Evolutionary conservation across 2,797 vertebrate species (phyloP).

Genomic region (Limnodromus scolopaceus): DNA sequence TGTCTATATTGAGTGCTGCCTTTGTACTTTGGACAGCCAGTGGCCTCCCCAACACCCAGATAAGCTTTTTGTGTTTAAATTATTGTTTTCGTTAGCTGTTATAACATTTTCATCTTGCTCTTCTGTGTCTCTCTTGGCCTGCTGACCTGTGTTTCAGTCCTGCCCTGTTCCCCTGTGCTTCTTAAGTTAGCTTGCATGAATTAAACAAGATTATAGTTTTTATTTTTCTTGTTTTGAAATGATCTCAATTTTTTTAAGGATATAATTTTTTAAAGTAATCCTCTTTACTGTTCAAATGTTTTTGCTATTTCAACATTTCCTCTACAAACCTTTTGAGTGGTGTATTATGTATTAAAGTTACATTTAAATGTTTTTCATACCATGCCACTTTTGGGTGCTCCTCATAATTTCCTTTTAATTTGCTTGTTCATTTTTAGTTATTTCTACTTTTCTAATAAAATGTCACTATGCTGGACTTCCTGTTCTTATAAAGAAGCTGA

Average conservation of each 20-base stretch:
- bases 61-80: not conserved
- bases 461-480: not conserved
- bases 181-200: not conserved
- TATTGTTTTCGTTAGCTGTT: not conserved
- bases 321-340: not conserved
- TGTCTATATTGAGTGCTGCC: not conserved
- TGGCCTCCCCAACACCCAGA: not conserved
- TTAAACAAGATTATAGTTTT: not conserved
- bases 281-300: not conserved
- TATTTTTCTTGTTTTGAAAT: not conserved
- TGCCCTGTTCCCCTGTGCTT: not conserved
- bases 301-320: not conserved
- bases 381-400: not conserved
- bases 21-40: not conserved
- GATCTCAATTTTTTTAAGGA: not conserved
- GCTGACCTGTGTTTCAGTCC: not conserved
- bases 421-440: not conserved
- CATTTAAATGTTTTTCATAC: not conserved
- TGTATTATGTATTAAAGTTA: not conserved
- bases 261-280: not conserved
- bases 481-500: not conserved
- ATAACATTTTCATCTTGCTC: not conserved
- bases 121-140: not conserved
- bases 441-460: not conserved
- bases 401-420: not conserved